phyloP scores from a whole-genome alignment of 2,888 invertebrate species.

The Cybosia mesomella region DNA sequence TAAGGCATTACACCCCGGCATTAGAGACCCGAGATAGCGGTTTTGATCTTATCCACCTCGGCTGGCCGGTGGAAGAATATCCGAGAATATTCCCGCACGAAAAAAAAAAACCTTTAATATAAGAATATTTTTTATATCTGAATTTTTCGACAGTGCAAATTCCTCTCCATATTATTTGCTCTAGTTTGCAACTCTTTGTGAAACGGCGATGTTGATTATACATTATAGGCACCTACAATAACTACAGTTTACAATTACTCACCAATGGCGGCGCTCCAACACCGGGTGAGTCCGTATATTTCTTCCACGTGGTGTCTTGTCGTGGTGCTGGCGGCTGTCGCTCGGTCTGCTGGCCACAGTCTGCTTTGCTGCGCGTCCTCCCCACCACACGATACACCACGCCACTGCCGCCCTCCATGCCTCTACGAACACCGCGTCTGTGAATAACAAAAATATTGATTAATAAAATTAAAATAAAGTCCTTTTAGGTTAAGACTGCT shows the following conservation, averaged over 20 bases:
- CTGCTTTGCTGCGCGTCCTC: slow-evolving; percentile 81
- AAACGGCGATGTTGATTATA: too few relatives aligned
- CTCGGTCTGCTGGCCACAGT: slow-evolving; percentile 84
- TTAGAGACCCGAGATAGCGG: too few relatives aligned
- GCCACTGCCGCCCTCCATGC: slow-evolving; percentile 87
- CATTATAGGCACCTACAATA: neutral
- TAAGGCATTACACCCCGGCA: too few relatives aligned
- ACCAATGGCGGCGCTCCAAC: slow-evolving; percentile 86
- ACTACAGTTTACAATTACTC: slow-evolving; percentile 2
- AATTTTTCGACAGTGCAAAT: too few relatives aligned
- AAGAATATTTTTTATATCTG: too few relatives aligned
- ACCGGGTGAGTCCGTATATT: slow-evolving; percentile 89
- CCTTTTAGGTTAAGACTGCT: too few relatives aligned
- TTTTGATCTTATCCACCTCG: too few relatives aligned
- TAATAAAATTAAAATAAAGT: neutral
- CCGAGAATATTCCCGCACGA: too few relatives aligned
- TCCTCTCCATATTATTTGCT: too few relatives aligned
- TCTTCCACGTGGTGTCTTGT: slow-evolving; percentile 88
- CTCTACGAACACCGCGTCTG: slow-evolving; percentile 87
- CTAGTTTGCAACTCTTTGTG: too few relatives aligned
- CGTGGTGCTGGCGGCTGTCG: slow-evolving; percentile 73
- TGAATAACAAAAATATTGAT: slow-evolving; percentile 25
- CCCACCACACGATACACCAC: slow-evolving; percentile 84
- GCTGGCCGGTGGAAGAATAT: too few relatives aligned
- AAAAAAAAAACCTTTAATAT: too few relatives aligned